phyloP scores from a whole-genome alignment of 2,113 vertebrate species.

The Ochotona princeps region DNA sequence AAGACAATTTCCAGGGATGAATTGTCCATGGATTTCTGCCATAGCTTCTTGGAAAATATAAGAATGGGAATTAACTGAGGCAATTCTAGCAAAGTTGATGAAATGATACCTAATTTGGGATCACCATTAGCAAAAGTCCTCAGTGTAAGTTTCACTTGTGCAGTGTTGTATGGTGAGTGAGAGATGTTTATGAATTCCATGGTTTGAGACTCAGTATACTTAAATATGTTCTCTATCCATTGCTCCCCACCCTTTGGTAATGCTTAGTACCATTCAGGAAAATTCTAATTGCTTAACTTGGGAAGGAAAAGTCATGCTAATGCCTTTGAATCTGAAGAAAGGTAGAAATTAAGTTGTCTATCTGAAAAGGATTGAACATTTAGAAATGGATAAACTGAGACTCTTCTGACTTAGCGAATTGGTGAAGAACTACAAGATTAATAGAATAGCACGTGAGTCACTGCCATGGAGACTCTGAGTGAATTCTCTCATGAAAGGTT shows the following conservation, averaged over 20 bases:
- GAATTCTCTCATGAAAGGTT: neutral
- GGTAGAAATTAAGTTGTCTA: neutral
- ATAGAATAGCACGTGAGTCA: neutral
- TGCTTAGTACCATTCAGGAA: neutral
- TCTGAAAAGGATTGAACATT: neutral
- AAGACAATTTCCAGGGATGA: neutral
- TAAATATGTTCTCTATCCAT: neutral
- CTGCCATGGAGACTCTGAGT: neutral
- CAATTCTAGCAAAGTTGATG: neutral
- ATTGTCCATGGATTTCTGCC: neutral
- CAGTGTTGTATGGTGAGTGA: neutral
- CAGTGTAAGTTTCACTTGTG: neutral
- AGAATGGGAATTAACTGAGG: neutral
- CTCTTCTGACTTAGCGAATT: neutral
- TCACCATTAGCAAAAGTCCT: neutral
- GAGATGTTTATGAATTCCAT: neutral
- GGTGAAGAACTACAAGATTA: neutral
- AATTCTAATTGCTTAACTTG: constrained; percentile 21
- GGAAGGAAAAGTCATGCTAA: neutral
- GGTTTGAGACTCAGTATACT: neutral
- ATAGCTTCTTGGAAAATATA: neutral
- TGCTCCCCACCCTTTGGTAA: constrained; percentile 26
- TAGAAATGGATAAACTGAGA: neutral
- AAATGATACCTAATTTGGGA: neutral
- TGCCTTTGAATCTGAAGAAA: neutral